phyloP scores from a whole-genome alignment of 2,797 vertebrate species.

The Buphagus erythrorhynchus region DNA sequence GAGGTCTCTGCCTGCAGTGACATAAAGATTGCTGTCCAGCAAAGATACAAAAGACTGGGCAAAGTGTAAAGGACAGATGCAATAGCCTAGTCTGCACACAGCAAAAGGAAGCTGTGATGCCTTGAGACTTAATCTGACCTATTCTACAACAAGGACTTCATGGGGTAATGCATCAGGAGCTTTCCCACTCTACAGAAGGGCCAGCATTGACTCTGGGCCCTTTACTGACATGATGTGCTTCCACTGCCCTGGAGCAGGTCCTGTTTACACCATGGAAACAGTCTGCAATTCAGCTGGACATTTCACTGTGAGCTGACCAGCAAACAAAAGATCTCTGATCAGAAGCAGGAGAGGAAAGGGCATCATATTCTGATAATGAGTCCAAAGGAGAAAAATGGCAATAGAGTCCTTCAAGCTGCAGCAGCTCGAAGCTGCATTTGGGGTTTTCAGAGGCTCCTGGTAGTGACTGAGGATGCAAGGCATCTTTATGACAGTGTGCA shows the following conservation, averaged over 20 bases:
- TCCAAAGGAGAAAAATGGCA: neutral
- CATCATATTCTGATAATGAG: neutral
- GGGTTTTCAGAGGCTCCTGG: neutral
- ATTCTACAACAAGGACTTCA: neutral
- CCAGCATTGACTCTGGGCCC: rapidly evolving
- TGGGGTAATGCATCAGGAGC: rapidly evolving
- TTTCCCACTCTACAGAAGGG: neutral
- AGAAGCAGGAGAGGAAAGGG: neutral
- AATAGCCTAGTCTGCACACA: neutral
- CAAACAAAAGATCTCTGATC: neutral
- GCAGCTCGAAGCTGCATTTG: neutral
- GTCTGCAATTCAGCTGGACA: neutral
- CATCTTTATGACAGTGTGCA: rapidly evolving
- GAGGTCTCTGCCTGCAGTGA: neutral
- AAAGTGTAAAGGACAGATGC: neutral
- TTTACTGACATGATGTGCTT: rapidly evolving
- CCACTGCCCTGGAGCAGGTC: neutral
- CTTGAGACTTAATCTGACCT: neutral
- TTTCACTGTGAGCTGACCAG: neutral
- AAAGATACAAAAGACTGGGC: neutral
- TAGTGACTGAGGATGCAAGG: neutral
- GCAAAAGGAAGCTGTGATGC: neutral
- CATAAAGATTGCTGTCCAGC: neutral
- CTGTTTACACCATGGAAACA: neutral
- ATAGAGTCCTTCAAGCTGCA: neutral